These are phyloP conservation scores for Amia ocellicauda DNA, from an alignment of 2,113 vertebrate genomes.

Conservation along the genomic window DNA sequence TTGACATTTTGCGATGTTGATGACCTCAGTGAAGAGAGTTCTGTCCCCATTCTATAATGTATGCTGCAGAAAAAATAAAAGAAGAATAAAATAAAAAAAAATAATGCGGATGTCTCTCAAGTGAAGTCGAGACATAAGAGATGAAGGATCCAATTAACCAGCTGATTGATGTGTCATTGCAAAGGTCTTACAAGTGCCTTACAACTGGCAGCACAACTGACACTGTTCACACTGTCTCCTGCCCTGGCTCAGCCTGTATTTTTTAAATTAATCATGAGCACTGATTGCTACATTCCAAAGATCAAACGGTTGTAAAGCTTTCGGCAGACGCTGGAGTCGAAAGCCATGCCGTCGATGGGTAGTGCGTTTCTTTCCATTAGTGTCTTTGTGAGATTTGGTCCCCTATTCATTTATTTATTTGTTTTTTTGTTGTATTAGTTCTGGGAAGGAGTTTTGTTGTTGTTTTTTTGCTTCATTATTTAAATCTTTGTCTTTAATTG, in stretches of 20 bases:
- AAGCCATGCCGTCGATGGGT: no score
- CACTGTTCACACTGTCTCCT: neutral
- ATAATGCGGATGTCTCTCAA: neutral
- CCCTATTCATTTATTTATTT: no score
- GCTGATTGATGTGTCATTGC: neutral
- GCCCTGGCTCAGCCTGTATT: neutral
- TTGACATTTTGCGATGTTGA: no score
- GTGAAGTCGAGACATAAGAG: neutral
- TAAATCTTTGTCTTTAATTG: no score
- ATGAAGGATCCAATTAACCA: neutral
- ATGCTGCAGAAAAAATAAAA: no score
- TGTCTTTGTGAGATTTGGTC: no score
- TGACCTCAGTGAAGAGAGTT: no score
- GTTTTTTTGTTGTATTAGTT: no score
- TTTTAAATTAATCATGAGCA: constrained; percentile 1
- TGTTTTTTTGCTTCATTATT: no score
- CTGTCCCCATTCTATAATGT: no score
- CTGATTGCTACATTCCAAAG: neutral
- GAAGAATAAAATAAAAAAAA: neutral
- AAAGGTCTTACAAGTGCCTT: neutral
- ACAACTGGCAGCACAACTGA: neutral
- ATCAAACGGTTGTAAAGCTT: neutral
- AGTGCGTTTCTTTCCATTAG: no score
- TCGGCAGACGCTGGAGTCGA: neutral
- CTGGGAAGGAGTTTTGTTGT: no score